Conservation (phyloP, 2,113 vertebrate genomes). For the Barbus barbus region DNA sequence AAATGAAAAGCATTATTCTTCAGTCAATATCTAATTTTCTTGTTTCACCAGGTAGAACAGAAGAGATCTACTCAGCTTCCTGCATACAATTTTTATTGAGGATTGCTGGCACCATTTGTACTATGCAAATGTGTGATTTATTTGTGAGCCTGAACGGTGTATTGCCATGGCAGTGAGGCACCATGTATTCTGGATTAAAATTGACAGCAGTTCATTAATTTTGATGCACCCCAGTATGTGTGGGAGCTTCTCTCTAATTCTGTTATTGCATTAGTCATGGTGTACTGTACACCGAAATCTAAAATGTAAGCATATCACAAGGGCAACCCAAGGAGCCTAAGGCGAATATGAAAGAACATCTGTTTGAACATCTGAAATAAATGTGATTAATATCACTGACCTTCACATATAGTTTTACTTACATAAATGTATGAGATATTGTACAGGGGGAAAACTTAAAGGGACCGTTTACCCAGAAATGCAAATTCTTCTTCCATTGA, state of each 20-base stretch:
- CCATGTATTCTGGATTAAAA: conserved; percentile 24
- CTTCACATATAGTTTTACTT: conserved; percentile 10
- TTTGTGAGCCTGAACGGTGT: neutral
- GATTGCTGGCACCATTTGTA: conserved; percentile 14
- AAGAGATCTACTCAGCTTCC: conserved; percentile 55
- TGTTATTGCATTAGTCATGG: conserved; percentile 40
- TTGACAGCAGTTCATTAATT: conserved; percentile 51
- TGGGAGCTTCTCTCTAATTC: conserved; percentile 18
- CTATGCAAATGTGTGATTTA: conserved; percentile 40
- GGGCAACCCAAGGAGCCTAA: neutral
- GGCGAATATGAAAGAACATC: conserved; percentile 19
- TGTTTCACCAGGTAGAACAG: conserved; percentile 69
- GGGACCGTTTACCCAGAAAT: neutral
- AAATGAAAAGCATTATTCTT: conserved; percentile 63
- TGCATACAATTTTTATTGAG: conserved; percentile 52
- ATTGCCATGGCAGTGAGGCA: conserved; percentile 22
- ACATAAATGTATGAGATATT: neutral
- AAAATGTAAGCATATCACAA: conserved; percentile 33
- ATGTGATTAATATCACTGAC: conserved; percentile 20
- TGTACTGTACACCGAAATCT: conserved; percentile 12
- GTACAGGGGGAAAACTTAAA: neutral
- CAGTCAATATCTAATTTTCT: conserved; percentile 70
- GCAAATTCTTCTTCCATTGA: neutral
- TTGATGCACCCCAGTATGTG: conserved; percentile 42
- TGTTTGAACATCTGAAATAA: neutral